Evolutionary conservation across 2,888 invertebrate species (phyloP).

Genomic region (Thalpophila matura): DNA sequence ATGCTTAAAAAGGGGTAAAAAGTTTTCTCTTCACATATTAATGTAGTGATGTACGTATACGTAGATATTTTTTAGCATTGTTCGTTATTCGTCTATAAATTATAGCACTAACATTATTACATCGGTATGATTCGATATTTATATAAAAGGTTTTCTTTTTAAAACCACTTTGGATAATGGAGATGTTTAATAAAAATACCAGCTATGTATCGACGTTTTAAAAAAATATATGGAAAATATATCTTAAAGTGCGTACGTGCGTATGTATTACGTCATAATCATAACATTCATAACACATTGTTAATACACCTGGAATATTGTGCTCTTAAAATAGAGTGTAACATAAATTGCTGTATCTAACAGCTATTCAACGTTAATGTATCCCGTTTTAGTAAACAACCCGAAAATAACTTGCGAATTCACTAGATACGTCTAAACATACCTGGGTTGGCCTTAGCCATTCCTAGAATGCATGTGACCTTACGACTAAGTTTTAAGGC

Average conservation of each 20-base stretch:
- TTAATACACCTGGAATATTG: slow-evolving; percentile 8
- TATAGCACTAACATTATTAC: too few species aligned
- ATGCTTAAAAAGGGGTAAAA: too few species aligned
- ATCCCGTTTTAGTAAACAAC: slow-evolving; percentile 2
- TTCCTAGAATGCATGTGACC: slow-evolving; percentile 31
- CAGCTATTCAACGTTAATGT: neutral
- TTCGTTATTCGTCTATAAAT: neutral
- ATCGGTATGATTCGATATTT: neutral
- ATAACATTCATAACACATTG: too few species aligned
- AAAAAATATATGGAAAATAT: too few species aligned
- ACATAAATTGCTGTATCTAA: slow-evolving; percentile 8
- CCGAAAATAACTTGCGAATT: slow-evolving; percentile 24
- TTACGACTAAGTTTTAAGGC: slow-evolving; percentile 26
- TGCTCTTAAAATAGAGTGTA: neutral
- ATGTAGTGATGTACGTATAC: too few species aligned
- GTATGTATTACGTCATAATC: neutral
- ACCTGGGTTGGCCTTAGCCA: slow-evolving; percentile 4
- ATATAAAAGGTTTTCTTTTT: neutral
- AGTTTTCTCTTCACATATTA: too few species aligned
- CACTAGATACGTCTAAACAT: slow-evolving; percentile 5
- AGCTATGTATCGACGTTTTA: neutral
- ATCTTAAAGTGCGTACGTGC: neutral
- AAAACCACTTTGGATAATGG: slow-evolving; percentile 4
- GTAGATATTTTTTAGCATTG: neutral
- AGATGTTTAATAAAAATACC: slow-evolving; percentile 4